These are phyloP conservation scores for Reticulitermes speratus DNA, from an alignment of 1,140 invertebrate species.

Conservation along the genomic window DNA sequence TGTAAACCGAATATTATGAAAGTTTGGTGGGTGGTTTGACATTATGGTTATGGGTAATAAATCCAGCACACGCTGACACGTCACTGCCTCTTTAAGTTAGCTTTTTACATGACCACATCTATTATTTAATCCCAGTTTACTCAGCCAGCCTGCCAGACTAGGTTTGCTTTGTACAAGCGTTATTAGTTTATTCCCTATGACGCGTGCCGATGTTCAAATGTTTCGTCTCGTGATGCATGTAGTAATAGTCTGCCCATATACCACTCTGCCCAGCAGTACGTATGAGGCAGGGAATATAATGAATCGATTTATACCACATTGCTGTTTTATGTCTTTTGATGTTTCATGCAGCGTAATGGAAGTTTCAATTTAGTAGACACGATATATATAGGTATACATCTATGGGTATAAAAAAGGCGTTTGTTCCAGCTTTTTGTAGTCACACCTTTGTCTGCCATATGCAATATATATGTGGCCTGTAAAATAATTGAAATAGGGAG, in stretches of 20 bases:
- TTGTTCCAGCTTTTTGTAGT: conserved; percentile 18
- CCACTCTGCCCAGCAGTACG: background rate
- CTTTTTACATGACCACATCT: background rate
- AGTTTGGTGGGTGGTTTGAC: background rate
- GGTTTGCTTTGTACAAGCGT: conserved; percentile 8
- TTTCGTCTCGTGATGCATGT: conserved; percentile 1
- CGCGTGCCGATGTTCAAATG: conserved; percentile 9
- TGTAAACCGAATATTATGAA: background rate
- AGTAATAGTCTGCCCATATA: background rate
- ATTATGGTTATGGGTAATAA: conserved; percentile 17
- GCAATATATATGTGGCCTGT: background rate
- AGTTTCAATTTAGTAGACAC: conserved; percentile 19
- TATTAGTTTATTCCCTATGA: conserved; percentile 12
- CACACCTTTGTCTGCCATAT: background rate
- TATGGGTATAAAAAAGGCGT: background rate
- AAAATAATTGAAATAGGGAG: background rate
- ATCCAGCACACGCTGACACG: background rate
- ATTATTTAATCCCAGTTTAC: conserved; percentile 16
- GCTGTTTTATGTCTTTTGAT: conserved; percentile 19
- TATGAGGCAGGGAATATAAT: conserved; percentile 11
- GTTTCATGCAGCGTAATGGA: conserved; percentile 5
- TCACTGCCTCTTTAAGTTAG: background rate
- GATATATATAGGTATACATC: background rate
- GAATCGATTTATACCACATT: conserved; percentile 16
- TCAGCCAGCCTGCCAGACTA: background rate